Evolutionary conservation across 2,797 vertebrate species (phyloP), one percentile per base, ranked within the genome.

Genomic region (Hypotaenidia philippensis): DNA sequence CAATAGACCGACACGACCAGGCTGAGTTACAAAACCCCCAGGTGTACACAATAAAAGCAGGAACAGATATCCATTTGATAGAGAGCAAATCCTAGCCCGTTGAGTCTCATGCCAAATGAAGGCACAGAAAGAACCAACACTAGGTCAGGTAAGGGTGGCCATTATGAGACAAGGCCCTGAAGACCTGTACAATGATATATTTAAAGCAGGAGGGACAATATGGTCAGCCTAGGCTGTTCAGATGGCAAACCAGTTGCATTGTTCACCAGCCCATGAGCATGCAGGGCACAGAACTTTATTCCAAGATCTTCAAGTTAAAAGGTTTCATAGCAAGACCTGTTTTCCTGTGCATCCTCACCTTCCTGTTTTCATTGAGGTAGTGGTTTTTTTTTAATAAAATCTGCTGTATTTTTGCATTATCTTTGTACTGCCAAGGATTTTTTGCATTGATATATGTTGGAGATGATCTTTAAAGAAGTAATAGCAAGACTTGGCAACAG

Each of bases 401-500:
- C 29, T 49, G 32, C 31, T 64, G 34, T n/a, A 40, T 71, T 88
- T 86, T 72, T 95, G 47, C 7, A 16, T 78, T 83, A 45, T 18
- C 22, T 87, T 92, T 69, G 50, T 29, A 59, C 32, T 72, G 57
- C 8, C 81, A 86, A 61, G 31, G 60, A 47, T 41, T 92, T 44
- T 96, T 89, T 90, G 29, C 63, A 59, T 16, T 56, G 84, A 72
- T 86, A 50, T 59, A 63, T 72, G 41, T 83, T 47, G 61, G 76
- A 94, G 63, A 49, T 66, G 49, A 17, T 86, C 52, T 91, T 93
- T 91, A 81, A 92, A 94, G 79, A 15, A 85, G 55, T 89, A 83
- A 88, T 69, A 94, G 83, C 44, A 89, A 60, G 52, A 64, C 52
- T 82, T 95, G 93, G 92, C 91, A 95, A 64, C 44, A 47, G 34